Base-by-base conservation (phyloP, 1,140 invertebrate species). In the Hycleus cichorii region DNA sequence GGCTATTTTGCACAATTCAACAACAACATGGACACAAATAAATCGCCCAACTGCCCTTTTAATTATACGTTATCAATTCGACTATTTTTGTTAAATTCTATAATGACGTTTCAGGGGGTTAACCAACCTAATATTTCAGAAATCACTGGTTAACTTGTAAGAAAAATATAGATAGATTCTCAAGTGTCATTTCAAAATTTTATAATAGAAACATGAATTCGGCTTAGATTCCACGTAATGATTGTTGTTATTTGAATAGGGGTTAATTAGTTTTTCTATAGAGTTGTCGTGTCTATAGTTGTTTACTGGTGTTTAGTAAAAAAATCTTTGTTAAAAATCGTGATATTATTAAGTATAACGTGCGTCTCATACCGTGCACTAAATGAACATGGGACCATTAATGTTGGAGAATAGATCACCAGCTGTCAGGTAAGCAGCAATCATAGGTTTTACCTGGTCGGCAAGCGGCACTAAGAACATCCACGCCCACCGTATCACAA, bases 321-420 rank as follows among this genome's bases (percentile, higher is more conserved):
- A 18, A 32, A 46, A 46, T 27, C 18, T 49, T 49, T 43, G 39
- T 25, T n/a, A 49, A 48, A 54, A 49, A 59, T 43, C 50, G 51
- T 47, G 39, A 47, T 49, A 48, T 53, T 53, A 47, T 59, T 49
- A 49, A 42, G 42, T 45, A 43, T 40, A 44, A 54, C 45, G 40
- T 50, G 47, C 60, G 56, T 57, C 60, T 58, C 53, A 52, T 56
- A 59, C 57, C 61, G 58, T 63, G 58, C 57, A 62, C 60, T 57
- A 62, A 62, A 62, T 62, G 58, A 64, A 64, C 59, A 60, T 58
- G 62, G 62, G 65, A 62, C 65, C 63, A 67, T 67, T 67, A 67
- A 63, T 62, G 65, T 62, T 60, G 63, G 64, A 58, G 65, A 67
- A 67, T 67, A 67, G 65, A 67, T 67, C 65, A 65, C 63, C 63